Percentiles rank a stretch among this genome's conserved stretches.
Evolutionary conservation across 2,888 invertebrate species (phyloP).

Genomic region (Agonopterix arenella): DNA sequence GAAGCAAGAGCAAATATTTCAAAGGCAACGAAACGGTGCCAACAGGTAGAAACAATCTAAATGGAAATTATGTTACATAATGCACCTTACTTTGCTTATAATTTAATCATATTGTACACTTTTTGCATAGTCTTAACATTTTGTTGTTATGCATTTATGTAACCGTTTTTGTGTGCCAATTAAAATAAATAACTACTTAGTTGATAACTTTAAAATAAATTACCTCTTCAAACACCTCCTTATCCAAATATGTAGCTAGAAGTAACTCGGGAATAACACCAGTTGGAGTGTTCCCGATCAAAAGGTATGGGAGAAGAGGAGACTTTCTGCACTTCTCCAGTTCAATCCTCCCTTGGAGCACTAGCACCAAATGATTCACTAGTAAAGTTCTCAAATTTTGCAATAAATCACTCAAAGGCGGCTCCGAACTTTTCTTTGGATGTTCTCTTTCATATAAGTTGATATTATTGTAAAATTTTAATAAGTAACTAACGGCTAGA

Average conservation of each 20-base stretch:
- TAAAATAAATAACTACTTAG: neutral
- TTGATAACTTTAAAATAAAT: conserved; percentile 10
- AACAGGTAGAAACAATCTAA: neutral
- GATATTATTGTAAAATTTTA: conserved; percentile 81
- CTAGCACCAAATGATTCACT: conserved; percentile 76
- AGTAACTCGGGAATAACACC: conserved; percentile 85
- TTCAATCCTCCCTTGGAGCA: conserved; percentile 73
- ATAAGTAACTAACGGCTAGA: conserved; percentile 62
- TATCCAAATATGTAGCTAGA: conserved; percentile 77
- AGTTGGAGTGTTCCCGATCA: conserved; percentile 83
- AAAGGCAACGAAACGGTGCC: neutral
- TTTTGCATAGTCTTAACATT: no score
- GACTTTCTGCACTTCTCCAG: conserved; percentile 74
- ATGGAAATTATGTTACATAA: no score
- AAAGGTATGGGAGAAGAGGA: conserved; percentile 81
- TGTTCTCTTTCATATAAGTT: conserved; percentile 84
- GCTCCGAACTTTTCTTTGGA: conserved; percentile 85
- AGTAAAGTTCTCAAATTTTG: conserved; percentile 73
- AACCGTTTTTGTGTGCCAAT: no score
- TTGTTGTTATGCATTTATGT: no score
- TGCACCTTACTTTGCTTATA: no score
- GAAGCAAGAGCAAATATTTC: no score
- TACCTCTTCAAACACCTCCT: conserved; percentile 74
- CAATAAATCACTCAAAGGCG: conserved; percentile 83
- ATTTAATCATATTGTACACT: no score